phyloP scores from a whole-genome alignment of 1,140 invertebrate species.

The Xylocopa sonorina region DNA sequence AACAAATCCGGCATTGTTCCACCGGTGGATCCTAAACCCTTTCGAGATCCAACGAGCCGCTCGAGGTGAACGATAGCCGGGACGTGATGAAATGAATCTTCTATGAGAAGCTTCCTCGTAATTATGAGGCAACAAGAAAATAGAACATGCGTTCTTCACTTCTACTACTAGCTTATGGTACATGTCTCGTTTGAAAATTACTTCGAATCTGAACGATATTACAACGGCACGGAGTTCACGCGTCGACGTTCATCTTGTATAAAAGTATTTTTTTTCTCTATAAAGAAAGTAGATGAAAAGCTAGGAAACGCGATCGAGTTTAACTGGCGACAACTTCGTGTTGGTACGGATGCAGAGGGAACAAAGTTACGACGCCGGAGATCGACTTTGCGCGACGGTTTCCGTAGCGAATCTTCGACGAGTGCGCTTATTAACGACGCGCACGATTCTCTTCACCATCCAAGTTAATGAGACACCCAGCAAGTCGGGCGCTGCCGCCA shows the following conservation, averaged over 20 bases:
- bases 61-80: background rate
- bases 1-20: conserved; percentile 1
- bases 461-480: conserved; percentile 55
- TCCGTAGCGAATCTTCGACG: conserved; percentile 12
- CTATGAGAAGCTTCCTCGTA: background rate
- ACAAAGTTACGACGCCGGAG: background rate
- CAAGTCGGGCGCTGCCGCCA: conserved; percentile 16
- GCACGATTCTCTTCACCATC: conserved; percentile 24
- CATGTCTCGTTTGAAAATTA: too few relatives aligned
- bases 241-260: too few relatives aligned
- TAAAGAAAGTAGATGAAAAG: too few relatives aligned
- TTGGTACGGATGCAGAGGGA: background rate
- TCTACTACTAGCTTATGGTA: too few relatives aligned
- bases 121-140: background rate
- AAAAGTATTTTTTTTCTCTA: too few relatives aligned
- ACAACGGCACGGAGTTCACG: too few relatives aligned
- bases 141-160: too few relatives aligned
- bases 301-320: too few relatives aligned
- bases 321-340: too few relatives aligned
- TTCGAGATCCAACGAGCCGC: background rate
- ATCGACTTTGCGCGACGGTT: background rate
- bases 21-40: background rate
- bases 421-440: conserved; percentile 32
- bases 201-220: too few relatives aligned
- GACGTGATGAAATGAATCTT: background rate